Evolutionary conservation across 92 coral and sea anemone species (phyloP).

Genomic region (Scolanthus callimorphus): DNA sequence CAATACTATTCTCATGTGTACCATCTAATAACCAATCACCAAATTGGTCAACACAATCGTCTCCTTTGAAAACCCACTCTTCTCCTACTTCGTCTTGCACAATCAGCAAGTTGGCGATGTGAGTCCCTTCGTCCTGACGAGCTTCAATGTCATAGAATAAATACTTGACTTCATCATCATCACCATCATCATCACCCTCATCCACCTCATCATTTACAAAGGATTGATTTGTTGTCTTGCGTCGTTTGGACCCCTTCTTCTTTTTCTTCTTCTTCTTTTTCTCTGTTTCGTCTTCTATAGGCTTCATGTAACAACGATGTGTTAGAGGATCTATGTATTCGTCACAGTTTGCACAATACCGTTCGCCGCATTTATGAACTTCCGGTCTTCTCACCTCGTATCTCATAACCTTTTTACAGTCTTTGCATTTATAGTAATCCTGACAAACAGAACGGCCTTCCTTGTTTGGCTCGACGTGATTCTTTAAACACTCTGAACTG

Average conservation of each 20-base stretch:
- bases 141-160: constrained; percentile 33
- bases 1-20: neutral
- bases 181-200: neutral
- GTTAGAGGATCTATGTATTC: neutral
- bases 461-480: neutral
- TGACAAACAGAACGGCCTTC: neutral
- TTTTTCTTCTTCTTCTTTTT: neutral
- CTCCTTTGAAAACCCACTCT: constrained; percentile 24
- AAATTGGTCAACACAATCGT: constrained; percentile 5
- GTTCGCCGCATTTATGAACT: neutral
- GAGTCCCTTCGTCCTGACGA: constrained; percentile 26
- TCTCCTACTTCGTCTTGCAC: constrained; percentile 16
- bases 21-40: constrained; percentile 26
- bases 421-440: neutral
- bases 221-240: neutral
- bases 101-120: constrained; percentile 19
- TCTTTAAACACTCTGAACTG: neutral
- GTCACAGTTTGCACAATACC: neutral
- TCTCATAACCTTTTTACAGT: neutral
- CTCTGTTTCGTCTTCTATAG: neutral
- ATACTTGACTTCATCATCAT: neutral
- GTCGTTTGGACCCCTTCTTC: neutral
- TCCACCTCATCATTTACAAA: neutral
- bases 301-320: neutral
- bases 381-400: neutral